Conservation (phyloP, 2,113 vertebrate species). For the Phaethon lepturus region DNA sequence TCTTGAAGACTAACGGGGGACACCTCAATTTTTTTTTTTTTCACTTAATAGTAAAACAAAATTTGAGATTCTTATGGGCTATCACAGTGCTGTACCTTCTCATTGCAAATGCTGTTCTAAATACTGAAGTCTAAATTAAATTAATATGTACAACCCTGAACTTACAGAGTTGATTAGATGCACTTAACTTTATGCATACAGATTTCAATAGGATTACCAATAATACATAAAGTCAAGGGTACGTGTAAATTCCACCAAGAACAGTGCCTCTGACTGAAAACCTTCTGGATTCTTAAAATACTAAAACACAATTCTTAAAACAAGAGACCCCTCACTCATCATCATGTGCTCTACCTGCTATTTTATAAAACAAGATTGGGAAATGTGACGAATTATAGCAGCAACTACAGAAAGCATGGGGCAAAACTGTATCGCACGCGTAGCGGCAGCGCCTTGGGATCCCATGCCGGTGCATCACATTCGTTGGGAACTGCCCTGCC, state of each 20-base stretch:
- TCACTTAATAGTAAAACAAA: not conserved
- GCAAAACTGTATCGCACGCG: fast-evolving
- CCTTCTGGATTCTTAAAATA: not conserved
- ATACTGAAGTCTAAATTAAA: not conserved
- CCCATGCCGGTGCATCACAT: fast-evolving
- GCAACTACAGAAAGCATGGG: not conserved
- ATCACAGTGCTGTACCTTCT: not conserved
- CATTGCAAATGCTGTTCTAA: not conserved
- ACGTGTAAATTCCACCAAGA: not conserved
- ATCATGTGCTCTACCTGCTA: not conserved
- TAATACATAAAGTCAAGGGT: not conserved
- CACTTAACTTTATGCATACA: not conserved
- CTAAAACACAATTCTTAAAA: not conserved
- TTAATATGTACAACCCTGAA: not conserved
- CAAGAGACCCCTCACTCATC: not conserved
- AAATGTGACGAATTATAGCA: not conserved
- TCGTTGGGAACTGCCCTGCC: not conserved
- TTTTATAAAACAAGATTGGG: not conserved
- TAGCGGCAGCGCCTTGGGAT: not conserved
- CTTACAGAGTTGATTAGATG: not conserved
- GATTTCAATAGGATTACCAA: not conserved
- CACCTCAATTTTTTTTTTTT: not conserved
- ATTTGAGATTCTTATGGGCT: not conserved
- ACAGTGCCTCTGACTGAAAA: not conserved
- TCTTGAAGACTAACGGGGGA: not conserved